Evolutionary conservation across 2,888 invertebrate species (phyloP), one percentile per base, ranked within the genome.

Genomic region (Machimus rusticus): DNA sequence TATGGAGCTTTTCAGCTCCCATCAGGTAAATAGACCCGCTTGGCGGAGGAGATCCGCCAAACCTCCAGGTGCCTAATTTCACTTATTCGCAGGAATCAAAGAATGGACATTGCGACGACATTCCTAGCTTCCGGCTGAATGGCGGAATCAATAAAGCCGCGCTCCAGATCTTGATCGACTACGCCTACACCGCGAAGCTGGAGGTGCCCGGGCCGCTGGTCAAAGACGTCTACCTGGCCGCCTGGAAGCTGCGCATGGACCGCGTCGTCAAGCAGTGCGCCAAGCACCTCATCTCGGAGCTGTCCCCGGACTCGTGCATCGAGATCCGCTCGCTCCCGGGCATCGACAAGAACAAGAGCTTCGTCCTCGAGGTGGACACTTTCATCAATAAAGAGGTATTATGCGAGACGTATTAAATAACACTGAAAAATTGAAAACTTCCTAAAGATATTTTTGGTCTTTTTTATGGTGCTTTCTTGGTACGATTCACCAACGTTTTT

Each of bases 191-290:
- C 19, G 95, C 96, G 39, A 94, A 95, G 92, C 91, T 95, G 89
- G 92, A 93, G 88, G 94, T 94, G 89, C 93, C 93, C 87, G 92
- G 93, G 89, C 91, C 91, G 76, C 93, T 93, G 89, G 95, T 97
- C 87, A 95, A 96, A 90, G 95, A 95, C 31, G 95, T 97, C 88
- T 98, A 97, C 94, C 93, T 95, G 90, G 95, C 96, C n/a, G 97
- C 97, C 9, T 95, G 94, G 91, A 95, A 95, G 88, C 94, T 98
- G 90, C 96, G 96, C 91, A 95, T 98, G 94, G 95, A 96, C 89
- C 93, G 95, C 34, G 96, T 96, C 88, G 95, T 96, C 86, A 94
- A 94, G 89, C 95, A 95, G 93, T 97, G 95, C 93, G 96, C 94
- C 90, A 94, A 94, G 89, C 96, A 94, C 93, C 94, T 96, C 90